These are phyloP conservation scores for Periparus ater DNA, from an alignment of 2,797 vertebrate species.

Conservation along the genomic window DNA sequence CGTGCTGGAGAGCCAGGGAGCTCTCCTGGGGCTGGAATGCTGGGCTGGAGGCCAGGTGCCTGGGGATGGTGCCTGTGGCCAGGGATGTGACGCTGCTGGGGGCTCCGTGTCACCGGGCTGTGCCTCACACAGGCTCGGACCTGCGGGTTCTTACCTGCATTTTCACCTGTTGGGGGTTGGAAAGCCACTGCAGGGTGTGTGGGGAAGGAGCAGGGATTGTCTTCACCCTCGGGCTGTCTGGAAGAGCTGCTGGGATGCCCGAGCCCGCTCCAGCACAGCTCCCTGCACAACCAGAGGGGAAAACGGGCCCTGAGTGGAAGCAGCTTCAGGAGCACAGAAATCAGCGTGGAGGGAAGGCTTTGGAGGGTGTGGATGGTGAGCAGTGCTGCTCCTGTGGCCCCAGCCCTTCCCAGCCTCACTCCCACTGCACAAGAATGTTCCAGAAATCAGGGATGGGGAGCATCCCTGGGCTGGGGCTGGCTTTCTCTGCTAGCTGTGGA, in stretches of 20 bases:
- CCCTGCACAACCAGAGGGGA: background rate
- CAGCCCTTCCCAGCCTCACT: background rate
- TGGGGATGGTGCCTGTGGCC: background rate
- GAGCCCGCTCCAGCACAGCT: background rate
- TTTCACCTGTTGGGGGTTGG: background rate
- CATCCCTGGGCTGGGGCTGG: background rate
- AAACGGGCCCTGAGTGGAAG: background rate
- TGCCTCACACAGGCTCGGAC: background rate
- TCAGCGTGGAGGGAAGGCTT: background rate
- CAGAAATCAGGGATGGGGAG: background rate
- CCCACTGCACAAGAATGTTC: background rate
- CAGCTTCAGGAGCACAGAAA: background rate
- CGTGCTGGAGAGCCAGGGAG: background rate
- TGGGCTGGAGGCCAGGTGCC: rapidly evolving
- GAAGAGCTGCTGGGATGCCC: background rate
- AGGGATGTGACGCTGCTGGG: background rate
- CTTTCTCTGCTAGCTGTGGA: background rate
- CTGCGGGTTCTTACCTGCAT: background rate
- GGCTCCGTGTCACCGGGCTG: background rate
- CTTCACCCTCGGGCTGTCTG: background rate
- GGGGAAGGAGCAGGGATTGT: background rate
- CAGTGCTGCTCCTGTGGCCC: background rate
- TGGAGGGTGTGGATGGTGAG: background rate
- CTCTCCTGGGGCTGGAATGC: background rate
- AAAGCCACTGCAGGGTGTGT: rapidly evolving